Conservation (phyloP, 2,113 vertebrate genomes). For the Cervus canadensis region DNA sequence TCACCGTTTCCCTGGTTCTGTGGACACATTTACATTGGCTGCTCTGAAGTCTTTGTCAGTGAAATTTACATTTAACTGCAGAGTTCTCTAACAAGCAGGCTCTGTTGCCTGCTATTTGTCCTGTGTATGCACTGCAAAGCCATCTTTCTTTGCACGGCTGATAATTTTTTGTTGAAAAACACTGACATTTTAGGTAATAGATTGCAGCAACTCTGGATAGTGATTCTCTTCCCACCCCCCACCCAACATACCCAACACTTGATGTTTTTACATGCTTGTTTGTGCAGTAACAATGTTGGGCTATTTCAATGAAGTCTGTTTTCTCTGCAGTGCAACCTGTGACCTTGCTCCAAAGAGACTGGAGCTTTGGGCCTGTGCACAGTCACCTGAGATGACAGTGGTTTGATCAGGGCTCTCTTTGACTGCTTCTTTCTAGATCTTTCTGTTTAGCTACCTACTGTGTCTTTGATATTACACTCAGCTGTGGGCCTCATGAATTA, state of each 20-base stretch:
- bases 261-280: not conserved
- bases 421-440: not conserved
- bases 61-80: not conserved
- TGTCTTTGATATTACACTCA: not conserved
- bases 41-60: not conserved
- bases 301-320: not conserved
- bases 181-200: not conserved
- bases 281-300: not conserved
- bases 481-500: not conserved
- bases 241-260: not conserved
- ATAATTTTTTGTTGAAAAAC: not conserved
- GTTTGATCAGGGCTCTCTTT: not conserved
- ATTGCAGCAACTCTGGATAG: not conserved
- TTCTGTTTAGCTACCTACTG: not conserved
- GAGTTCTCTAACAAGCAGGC: not conserved
- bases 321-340: not conserved
- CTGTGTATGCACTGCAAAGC: not conserved
- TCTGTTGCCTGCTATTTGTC: not conserved
- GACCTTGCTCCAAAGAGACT: not conserved
- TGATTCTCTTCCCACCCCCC: fast-evolving
- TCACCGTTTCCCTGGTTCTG: not conserved
- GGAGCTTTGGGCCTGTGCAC: not conserved
- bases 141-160: not conserved
- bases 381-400: not conserved
- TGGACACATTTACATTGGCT: not conserved